phyloP scores from a whole-genome alignment of 64 coral and sea anemone genomes.

The Pocillopora damicornis region DNA sequence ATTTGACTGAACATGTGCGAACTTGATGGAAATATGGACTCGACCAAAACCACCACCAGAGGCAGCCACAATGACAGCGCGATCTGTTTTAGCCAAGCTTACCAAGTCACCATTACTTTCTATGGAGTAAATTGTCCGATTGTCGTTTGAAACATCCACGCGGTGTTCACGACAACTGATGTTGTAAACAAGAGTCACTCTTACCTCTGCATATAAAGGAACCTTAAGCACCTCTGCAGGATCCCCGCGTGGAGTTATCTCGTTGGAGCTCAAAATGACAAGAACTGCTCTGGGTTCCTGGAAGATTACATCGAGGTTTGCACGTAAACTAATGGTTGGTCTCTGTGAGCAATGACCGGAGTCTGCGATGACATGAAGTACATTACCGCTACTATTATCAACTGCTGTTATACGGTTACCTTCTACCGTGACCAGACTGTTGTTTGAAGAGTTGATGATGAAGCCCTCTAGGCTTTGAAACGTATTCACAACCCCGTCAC shows the following conservation, averaged over 20 bases:
- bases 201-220: constrained; percentile 12
- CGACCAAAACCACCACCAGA: constrained; percentile 31
- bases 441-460: constrained; percentile 36
- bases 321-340: constrained; percentile 7
- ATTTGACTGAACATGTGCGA: constrained; percentile 19
- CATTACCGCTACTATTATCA: not conserved
- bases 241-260: constrained; percentile 34
- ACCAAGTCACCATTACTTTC: not conserved
- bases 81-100: not conserved
- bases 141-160: constrained; percentile 38
- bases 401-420: constrained; percentile 1
- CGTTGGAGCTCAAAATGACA: not conserved
- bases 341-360: constrained; percentile 33
- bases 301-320: constrained; percentile 31
- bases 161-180: constrained; percentile 13
- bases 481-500: constrained; percentile 49
- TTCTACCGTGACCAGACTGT: constrained; percentile 9
- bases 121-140: constrained; percentile 29
- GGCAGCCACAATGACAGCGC: not conserved
- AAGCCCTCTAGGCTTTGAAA: constrained; percentile 40
- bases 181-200: constrained; percentile 28
- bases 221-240: constrained; percentile 17
- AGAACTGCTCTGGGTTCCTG: constrained; percentile 18
- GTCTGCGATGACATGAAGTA: constrained; percentile 39
- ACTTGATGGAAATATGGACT: constrained; percentile 4